These are phyloP conservation scores for Andrena camellia DNA, from an alignment of 2,888 invertebrate genomes.

Conservation along the genomic window DNA sequence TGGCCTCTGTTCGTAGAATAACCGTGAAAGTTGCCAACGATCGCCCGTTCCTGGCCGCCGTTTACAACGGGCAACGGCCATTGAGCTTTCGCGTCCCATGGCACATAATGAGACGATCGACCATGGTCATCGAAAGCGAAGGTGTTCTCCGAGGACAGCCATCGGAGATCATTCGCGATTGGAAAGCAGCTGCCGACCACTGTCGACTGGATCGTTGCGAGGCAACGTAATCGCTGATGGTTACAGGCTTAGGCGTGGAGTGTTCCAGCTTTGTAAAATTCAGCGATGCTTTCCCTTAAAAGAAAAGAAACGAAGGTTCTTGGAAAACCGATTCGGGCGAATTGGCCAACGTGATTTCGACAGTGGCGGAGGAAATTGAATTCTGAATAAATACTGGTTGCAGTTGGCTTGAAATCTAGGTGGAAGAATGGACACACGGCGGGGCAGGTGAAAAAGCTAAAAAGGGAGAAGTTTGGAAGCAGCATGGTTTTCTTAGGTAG, in stretches of 20 bases:
- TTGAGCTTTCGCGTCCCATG: constrained; percentile 20
- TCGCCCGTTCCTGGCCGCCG: constrained; percentile 16
- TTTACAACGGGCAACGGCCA: constrained; percentile 32
- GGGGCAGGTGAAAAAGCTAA: no score
- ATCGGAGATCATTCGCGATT: constrained; percentile 33
- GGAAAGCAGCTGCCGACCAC: constrained; percentile 37
- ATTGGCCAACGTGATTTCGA: no score
- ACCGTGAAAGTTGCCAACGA: constrained; percentile 58
- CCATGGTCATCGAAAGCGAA: constrained; percentile 43
- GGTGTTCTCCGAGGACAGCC: constrained; percentile 10
- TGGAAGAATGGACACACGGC: no score
- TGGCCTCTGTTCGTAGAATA: constrained; percentile 24
- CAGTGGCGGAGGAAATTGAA: no score
- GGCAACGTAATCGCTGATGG: constrained; percentile 6
- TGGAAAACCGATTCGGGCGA: not conserved
- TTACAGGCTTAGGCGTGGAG: not conserved
- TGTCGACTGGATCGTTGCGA: constrained; percentile 2
- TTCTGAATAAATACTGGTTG: no score
- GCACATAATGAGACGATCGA: constrained; percentile 33
- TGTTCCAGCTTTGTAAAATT: not conserved
- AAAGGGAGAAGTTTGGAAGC: no score
- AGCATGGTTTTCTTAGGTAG: no score
- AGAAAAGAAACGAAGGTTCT: not conserved
- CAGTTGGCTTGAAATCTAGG: no score
- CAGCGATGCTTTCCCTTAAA: constrained; percentile 14